Evolutionary conservation across 2,113 vertebrate species (phyloP), one percentile per base, ranked within the genome.

Genomic region (Vulpes ferrilata): DNA sequence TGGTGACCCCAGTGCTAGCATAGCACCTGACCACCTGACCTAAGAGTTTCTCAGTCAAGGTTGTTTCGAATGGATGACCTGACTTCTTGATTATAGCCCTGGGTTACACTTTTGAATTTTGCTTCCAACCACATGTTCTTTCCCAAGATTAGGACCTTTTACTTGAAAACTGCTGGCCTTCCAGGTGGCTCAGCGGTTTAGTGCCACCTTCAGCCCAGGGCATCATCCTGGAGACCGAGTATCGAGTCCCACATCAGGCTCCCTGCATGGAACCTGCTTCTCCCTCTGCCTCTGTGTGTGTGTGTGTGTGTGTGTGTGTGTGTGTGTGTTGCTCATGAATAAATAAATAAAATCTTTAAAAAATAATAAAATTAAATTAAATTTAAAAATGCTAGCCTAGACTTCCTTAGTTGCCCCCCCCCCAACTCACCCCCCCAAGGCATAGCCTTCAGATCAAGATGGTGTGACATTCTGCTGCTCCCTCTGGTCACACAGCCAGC

Each of bases 61-160:
- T 85, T 95, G 86, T 78, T 87, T 65, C 73, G 7, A 95, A 67
- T 71, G 43, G 93, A 76, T 43, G 30, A 38, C 25, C 86, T 38
- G 16, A 69, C 4, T 71, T 88, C 53, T 79, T 73, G n/a, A 9
- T 55, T 73, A 17, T 25, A 82, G 11, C 30, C 11, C 76, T 87
- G 25, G n/a, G 81, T 3, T 80, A 6, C 57, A 23, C 25, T 59
- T 88, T 64, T 65, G 13, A 93, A 81, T 88, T 73, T 51, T 20
- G 43, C 32, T 48, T 85, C 74, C 51, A 93, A 84, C 38, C 53
- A 88, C 2, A 78, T 10, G 88, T 84, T 82, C 65, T 79, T 91
- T n/a, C 43, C 64, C 30, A 67, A 38, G 10, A 30, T 78, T 59
- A 71, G 48, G 43, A 53, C 0, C 19, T 67, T 89, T 92, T 78